Evolutionary conservation across 2,113 vertebrate genomes (phyloP), one percentile per base, ranked within the genome.

Genomic region (Condylura cristata): DNA sequence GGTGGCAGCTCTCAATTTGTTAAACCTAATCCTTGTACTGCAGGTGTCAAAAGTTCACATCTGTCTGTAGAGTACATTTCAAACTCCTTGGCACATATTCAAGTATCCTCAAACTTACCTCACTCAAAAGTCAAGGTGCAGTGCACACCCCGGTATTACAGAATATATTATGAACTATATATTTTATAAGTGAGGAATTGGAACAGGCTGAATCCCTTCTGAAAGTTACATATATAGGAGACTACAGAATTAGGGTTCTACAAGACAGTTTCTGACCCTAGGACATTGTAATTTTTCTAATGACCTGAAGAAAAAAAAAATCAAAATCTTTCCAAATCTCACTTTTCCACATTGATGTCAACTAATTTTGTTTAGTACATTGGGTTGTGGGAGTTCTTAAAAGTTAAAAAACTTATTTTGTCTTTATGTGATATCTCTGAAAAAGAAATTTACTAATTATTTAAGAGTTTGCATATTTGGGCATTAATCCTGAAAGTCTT

Each of bases 401-500:
- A 70, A 56, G 53, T 56, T 65, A 48, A 70, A 34, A 58, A 65
- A 94, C 63, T 65, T n/a, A 51, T 2, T 72, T 53, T 60, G 30
- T 26, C 63, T 94, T 58, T 63, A 41, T 13, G 14, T 44, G 18
- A 6, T 61, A 26, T 32, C 68, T 80, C 46, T 72, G 30, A 60
- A 39, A 66, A 56, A 91, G n/a, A 85, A 94, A 74, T 58, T 79
- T 56, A 79, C 70, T 46, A 79, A 65, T 44, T 68, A 61, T 66
- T 89, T 76, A 63, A 87, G 20, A 78, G 32, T 91, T 32, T 37
- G 17, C 22, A 13, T 80, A 65, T 86, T 94, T 39, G 37, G 48
- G 22, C 44, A 74, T 75, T 37, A 61, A 96, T 87, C 88, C 41
- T 92, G 37, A 92, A 78, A 74, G 56, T 61, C 61, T 79, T 92